Conservation (phyloP, 64 coral and sea anemone species). For the Montipora cactus region DNA sequence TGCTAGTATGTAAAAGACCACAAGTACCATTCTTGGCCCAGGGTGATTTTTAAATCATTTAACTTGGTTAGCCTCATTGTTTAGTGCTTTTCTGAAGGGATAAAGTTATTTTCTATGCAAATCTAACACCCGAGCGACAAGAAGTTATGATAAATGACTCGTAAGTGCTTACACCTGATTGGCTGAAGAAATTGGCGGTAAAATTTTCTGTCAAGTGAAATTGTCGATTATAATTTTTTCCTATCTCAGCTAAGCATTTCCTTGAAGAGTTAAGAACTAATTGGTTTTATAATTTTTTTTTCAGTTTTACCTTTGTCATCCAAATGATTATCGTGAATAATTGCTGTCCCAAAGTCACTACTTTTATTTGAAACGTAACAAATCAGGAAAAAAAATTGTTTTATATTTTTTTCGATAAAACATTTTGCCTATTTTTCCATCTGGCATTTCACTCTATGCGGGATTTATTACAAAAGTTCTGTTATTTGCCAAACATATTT, state of each 20-base stretch:
- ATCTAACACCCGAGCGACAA: background rate
- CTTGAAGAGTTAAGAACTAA: background rate
- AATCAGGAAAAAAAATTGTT: too few relatives aligned
- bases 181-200: constrained; percentile 35
- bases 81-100: background rate
- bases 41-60: background rate
- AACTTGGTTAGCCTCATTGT: background rate
- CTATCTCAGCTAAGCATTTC: background rate
- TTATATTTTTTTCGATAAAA: too few relatives aligned
- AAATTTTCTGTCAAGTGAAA: constrained; percentile 27
- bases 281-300: background rate
- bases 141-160: constrained; percentile 2
- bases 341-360: too few relatives aligned
- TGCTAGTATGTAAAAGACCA: constrained; percentile 10
- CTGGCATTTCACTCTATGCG: too few relatives aligned
- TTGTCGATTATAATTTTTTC: background rate
- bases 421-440: too few relatives aligned
- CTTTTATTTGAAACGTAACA: too few relatives aligned
- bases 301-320: too few relatives aligned
- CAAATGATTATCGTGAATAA: too few relatives aligned
- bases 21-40: constrained; percentile 33
- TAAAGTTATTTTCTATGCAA: constrained; percentile 15
- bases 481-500: too few relatives aligned
- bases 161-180: constrained; percentile 17
- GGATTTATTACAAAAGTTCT: too few relatives aligned